Conservation (phyloP, 2,888 invertebrate genomes). For the Lissonota sp. region DNA sequence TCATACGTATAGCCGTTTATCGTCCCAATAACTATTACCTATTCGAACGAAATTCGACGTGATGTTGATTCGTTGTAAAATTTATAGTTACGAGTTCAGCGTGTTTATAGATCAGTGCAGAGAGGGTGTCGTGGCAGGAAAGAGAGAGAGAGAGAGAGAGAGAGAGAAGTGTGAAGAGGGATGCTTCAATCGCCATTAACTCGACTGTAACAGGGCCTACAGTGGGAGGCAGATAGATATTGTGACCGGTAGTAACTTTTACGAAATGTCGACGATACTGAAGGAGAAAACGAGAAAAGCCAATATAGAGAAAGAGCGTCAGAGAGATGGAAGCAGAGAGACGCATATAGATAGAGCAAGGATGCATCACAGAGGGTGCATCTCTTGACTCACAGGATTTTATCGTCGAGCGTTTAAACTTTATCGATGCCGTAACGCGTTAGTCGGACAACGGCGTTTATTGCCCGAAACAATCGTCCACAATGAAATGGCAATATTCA, state of each 20-base stretch:
- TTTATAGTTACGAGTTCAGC: conserved; percentile 42
- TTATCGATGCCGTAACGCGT: conserved; percentile 76
- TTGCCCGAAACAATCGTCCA: conserved; percentile 75
- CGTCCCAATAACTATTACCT: conserved; percentile 18
- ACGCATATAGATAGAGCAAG: background rate
- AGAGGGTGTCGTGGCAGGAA: background rate
- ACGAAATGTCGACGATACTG: conserved; percentile 20
- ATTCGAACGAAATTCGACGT: conserved; percentile 23
- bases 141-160: background rate
- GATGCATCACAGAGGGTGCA: conserved; percentile 2
- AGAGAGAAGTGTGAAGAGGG: conserved; percentile 15
- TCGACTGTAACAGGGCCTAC: conserved; percentile 4
- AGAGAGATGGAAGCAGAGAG: background rate
- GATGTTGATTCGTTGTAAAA: conserved; percentile 44
- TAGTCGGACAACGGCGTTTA: conserved; percentile 76
- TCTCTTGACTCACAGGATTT: conserved; percentile 63
- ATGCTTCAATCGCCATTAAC: conserved; percentile 55
- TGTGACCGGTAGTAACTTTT: conserved; percentile 44
- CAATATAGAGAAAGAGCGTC: background rate
- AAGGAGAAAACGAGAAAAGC: conserved; percentile 3
- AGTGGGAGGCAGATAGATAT: background rate
- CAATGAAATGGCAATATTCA: conserved; percentile 73
- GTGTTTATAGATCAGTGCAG: background rate
- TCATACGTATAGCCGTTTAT: background rate
- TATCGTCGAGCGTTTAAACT: conserved; percentile 75